A percentile compares a stretch with the other conserved stretches of the same genome.
Conservation (phyloP, 2,888 invertebrate genomes). For the Philereme transversata region DNA sequence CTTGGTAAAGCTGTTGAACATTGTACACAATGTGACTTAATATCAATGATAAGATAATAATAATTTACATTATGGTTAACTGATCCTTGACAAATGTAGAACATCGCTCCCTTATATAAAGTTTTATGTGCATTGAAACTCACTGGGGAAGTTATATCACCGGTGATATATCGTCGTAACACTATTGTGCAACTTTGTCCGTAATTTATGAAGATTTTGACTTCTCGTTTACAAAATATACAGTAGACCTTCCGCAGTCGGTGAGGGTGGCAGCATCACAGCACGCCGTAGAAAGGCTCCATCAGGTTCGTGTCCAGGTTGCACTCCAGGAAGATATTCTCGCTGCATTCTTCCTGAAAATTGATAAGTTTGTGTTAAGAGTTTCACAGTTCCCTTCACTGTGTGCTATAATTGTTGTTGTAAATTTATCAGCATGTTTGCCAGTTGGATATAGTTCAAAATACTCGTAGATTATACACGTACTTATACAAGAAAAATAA, state of each 20-base stretch:
- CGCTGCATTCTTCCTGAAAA: conserved; percentile 75
- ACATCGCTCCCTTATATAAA: conserved; percentile 33
- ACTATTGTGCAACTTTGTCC: conserved; percentile 37
- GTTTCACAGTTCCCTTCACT: not conserved
- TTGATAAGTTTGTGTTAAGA: not conserved
- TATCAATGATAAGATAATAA: conserved; percentile 48
- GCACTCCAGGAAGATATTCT: conserved; percentile 77
- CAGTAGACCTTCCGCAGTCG: conserved; percentile 22
- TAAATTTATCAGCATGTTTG: not conserved
- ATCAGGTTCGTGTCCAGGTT: conserved; percentile 75
- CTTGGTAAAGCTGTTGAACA: conserved; percentile 70
- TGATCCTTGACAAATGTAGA: conserved; percentile 38
- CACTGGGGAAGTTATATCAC: conserved; percentile 25
- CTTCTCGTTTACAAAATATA: conserved; percentile 51
- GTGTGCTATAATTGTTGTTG: not conserved
- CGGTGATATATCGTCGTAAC: conserved; percentile 24
- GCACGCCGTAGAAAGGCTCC: conserved; percentile 77
- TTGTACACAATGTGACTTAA: conserved; percentile 60
- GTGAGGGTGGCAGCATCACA: conserved; percentile 54
- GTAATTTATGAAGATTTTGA: conserved; percentile 28
- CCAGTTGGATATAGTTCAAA: not conserved
- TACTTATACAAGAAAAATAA: no score
- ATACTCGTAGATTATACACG: no score
- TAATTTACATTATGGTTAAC: conserved; percentile 58
- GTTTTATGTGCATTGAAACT: conserved; percentile 32